A percentile compares a stretch with the other conserved stretches of the same genome.
These are phyloP conservation scores for Lasius fuliginosus DNA, from an alignment of 2,888 invertebrate species.

Conservation along the genomic window DNA sequence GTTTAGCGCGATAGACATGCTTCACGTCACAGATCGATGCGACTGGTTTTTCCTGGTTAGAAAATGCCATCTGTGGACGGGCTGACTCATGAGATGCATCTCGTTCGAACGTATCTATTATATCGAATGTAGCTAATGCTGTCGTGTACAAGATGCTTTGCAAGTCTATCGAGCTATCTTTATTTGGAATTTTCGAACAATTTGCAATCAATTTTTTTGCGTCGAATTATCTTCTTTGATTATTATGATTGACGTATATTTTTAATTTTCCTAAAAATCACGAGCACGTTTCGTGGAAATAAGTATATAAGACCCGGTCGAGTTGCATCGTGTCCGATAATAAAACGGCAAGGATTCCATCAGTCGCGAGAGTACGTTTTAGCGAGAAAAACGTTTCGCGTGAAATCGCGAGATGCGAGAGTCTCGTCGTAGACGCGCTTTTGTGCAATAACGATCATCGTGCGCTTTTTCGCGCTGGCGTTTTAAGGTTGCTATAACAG, in stretches of 20 bases:
- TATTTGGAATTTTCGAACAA: neutral
- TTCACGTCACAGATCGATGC: conserved; percentile 66
- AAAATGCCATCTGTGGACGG: conserved; percentile 65
- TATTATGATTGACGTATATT: neutral
- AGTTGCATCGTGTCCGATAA: neutral
- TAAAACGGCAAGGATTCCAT: neutral
- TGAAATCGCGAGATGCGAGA: neutral
- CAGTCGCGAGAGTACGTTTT: neutral
- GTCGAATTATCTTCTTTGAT: neutral
- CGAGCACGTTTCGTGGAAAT: neutral
- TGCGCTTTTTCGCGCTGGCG: conserved; percentile 54
- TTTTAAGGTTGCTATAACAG: conserved; percentile 49
- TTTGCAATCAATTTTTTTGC: neutral
- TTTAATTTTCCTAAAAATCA: neutral
- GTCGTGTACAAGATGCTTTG: neutral
- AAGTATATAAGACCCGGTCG: neutral
- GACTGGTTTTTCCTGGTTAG: conserved; percentile 67
- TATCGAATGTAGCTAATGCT: neutral
- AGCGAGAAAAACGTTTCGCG: neutral
- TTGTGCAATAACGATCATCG: conserved; percentile 48
- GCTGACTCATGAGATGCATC: conserved; percentile 55
- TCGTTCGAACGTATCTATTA: conserved; percentile 33
- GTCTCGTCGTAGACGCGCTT: conserved; percentile 26
- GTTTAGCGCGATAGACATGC: conserved; percentile 68
- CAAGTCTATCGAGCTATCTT: neutral